A percentile compares a stretch with the other conserved stretches of the same genome.
Evolutionary conservation across 92 coral and sea anemone species (phyloP).

Genomic region (Muricea muricata): DNA sequence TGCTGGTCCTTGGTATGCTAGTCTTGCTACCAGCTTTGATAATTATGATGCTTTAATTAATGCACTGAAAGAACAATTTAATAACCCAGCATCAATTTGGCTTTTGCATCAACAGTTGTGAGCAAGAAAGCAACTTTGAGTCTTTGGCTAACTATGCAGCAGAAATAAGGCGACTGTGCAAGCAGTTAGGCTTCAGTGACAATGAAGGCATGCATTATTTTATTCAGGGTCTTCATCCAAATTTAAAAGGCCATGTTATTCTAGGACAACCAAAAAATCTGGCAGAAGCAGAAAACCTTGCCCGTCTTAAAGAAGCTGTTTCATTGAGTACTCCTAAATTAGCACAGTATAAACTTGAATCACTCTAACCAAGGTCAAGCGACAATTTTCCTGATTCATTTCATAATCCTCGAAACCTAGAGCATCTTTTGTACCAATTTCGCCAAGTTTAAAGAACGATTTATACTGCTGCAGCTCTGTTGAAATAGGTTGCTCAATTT

Average conservation of each 20-base stretch:
- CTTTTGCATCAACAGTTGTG: slow-evolving; percentile 19
- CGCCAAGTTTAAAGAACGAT: no score
- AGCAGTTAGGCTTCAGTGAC: slow-evolving; percentile 23
- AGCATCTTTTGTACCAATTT: no score
- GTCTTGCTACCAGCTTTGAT: no score
- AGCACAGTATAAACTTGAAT: neutral
- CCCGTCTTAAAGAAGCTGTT: neutral
- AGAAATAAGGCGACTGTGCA: slow-evolving; percentile 24
- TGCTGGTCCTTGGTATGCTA: neutral
- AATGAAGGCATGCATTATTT: slow-evolving; percentile 9
- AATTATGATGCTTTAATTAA: neutral
- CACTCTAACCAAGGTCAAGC: no score
- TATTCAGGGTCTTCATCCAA: no score
- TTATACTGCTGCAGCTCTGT: no score
- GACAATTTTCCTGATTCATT: no score
- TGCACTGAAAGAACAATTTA: neutral
- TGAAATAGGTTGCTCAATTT: no score
- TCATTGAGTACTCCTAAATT: neutral
- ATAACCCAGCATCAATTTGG: neutral
- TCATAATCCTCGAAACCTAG: no score
- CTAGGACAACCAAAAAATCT: no score
- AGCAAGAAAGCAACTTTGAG: slow-evolving; percentile 29
- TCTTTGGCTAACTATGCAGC: no score
- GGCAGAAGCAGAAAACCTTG: neutral
- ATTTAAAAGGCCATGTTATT: no score